Base-by-base conservation (phyloP, 1,140 invertebrate species). In the Magallana angulata region DNA sequence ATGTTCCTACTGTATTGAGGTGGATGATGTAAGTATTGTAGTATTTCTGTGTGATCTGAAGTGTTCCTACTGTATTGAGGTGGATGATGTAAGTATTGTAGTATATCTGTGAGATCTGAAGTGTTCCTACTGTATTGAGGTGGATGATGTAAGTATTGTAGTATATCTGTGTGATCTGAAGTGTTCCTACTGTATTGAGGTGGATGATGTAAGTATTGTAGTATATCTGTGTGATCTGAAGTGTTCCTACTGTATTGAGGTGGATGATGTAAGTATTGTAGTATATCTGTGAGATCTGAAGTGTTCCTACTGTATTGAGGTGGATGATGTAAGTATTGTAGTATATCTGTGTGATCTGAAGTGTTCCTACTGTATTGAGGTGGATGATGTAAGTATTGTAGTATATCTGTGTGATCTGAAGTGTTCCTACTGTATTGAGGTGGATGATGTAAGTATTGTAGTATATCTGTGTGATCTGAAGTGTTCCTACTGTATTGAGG, bases 21-120 rank as follows among this genome's bases (percentile, higher is more conserved):
- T 71, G 24, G 56, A 97, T 99, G 1, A 97, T 98, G 92, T 96
- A 95, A 3, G 96, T 97, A 0, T 89, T 99, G 8, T 95, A 96
- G 36, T 36, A 36, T 36, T 0, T 36, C 1, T 36, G 36, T 36
- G 4, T 76, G 96, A 96, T 0, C 95, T 99, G 16, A 94, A 96
- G 68, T 94, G 96, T n/a, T 97, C 98, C 1, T 96, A 24, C 5
- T 30, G 64, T 71, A 71, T 24, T 7, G 64, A 71, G n/a, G 18
- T 71, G 18, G 4, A 71, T 71, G 64, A 71, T 30, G 18, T 71
- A 6, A 24, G 18, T 71, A 9, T 24, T 71, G 11, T 36, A 71
- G 96, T 71, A 36, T 36, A 36, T 36, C 36, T 36, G 36, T 36
- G 4, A 0, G 96, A 96, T 0, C 95, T 99, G 14, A 94, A 96